Percentiles rank a stretch among this genome's conserved stretches.
Evolutionary conservation across 2,113 vertebrate genomes (phyloP).

Genomic region (Ondatra zibethicus): DNA sequence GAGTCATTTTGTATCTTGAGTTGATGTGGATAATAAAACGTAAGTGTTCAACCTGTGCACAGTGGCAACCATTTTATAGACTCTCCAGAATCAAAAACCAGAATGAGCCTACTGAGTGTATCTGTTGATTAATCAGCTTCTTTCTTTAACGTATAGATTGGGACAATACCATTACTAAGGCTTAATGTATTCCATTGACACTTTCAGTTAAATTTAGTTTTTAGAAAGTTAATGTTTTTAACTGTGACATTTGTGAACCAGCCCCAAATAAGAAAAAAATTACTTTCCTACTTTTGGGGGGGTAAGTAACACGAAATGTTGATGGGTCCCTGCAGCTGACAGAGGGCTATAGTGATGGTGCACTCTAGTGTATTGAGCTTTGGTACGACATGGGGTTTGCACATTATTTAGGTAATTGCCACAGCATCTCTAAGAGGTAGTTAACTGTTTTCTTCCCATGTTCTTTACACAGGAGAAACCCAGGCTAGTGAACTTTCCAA

Average conservation of each 20-base stretch:
- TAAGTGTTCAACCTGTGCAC: neutral
- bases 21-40: neutral
- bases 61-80: neutral
- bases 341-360: neutral
- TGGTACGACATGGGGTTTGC: neutral
- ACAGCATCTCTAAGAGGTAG: neutral
- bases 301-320: neutral
- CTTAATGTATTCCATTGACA: neutral
- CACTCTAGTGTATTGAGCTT: accelerated
- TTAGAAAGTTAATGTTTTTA: conserved; percentile 7
- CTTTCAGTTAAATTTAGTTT: neutral
- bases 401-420: neutral
- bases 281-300: neutral
- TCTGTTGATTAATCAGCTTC: neutral
- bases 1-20: neutral
- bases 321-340: neutral
- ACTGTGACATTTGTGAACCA: neutral
- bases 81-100: neutral
- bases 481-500: neutral
- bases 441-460: neutral
- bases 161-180: neutral
- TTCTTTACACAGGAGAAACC: neutral
- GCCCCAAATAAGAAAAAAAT: neutral
- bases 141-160: neutral
- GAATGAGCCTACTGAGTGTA: neutral